Evolutionary conservation across 1,140 invertebrate species (phyloP).

Genomic region (Drosophila santomea): DNA sequence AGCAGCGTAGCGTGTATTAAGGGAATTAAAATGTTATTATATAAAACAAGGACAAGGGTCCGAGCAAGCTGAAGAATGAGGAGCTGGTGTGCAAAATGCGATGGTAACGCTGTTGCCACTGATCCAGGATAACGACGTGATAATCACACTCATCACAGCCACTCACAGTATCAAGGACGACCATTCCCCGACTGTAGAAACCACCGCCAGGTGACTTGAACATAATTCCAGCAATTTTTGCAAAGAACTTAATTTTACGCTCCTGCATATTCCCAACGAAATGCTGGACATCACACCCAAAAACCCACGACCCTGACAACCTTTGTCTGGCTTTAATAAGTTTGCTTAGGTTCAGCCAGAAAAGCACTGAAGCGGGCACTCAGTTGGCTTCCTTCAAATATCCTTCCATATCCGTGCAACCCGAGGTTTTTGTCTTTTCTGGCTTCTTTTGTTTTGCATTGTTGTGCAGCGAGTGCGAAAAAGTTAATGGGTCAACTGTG

Average conservation of each 20-base stretch:
- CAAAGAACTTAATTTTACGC: conserved; percentile 79
- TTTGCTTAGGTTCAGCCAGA: conserved; percentile 49
- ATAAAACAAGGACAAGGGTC: conserved; percentile 62
- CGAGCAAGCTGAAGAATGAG: not conserved
- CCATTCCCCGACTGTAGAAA: conserved; percentile 1
- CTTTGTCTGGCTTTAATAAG: conserved; percentile 55
- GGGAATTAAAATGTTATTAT: conserved; percentile 83
- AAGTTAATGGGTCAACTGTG: conserved; percentile 27
- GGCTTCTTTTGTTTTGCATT: conserved; percentile 33
- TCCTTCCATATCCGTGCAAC: conserved; percentile 6
- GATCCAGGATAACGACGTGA: conserved; percentile 81
- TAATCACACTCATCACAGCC: conserved; percentile 69
- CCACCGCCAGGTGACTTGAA: conserved; percentile 66
- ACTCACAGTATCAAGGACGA: conserved; percentile 56
- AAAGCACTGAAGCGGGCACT: conserved; percentile 32
- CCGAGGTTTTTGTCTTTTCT: conserved; percentile 38
- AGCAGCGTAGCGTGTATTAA: conserved; percentile 80
- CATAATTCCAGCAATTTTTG: conserved; percentile 64
- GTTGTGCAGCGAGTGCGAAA: conserved; percentile 8
- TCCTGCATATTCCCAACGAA: conserved; percentile 61
- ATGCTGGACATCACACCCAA: conserved; percentile 9
- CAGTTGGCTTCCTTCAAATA: conserved; percentile 41
- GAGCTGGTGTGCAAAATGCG: conserved; percentile 16
- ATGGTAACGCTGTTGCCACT: conserved; percentile 54
- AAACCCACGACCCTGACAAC: conserved; percentile 7